Evolutionary conservation across 2,113 vertebrate species (phyloP).

Genomic region (Cavia aperea): DNA sequence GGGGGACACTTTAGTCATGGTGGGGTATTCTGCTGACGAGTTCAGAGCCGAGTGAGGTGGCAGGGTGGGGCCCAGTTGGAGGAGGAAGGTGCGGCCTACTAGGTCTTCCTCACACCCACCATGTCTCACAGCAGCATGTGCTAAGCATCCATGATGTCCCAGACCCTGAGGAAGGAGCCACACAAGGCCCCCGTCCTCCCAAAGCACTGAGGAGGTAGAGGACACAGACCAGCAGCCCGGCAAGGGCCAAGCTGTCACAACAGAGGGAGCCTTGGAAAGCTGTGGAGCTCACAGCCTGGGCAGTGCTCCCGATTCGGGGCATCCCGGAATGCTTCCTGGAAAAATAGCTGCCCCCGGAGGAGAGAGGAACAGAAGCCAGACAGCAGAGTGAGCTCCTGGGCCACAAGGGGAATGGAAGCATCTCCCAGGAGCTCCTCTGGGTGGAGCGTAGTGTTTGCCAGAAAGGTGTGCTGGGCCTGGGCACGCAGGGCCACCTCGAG

Average conservation of each 20-base stretch:
- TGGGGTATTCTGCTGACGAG: too few relatives aligned
- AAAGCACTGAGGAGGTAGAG: accelerated
- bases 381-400: neutral
- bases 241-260: accelerated
- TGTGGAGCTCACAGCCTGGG: neutral
- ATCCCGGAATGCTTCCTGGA: neutral
- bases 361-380: neutral
- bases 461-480: neutral
- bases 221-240: neutral
- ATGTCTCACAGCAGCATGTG: neutral
- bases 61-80: too few relatives aligned
- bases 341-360: neutral
- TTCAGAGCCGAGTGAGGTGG: too few relatives aligned
- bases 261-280: neutral
- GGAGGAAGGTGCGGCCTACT: too few relatives aligned
- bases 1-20: neutral
- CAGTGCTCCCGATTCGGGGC: neutral
- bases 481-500: neutral
- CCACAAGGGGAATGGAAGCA: accelerated
- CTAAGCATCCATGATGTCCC: too few relatives aligned
- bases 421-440: neutral
- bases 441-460: neutral
- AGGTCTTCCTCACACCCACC: neutral
- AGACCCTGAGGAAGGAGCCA: neutral
- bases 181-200: neutral